Evolutionary conservation across 2,888 invertebrate genomes (phyloP).

Genomic region (Zootermopsis nevadensis): DNA sequence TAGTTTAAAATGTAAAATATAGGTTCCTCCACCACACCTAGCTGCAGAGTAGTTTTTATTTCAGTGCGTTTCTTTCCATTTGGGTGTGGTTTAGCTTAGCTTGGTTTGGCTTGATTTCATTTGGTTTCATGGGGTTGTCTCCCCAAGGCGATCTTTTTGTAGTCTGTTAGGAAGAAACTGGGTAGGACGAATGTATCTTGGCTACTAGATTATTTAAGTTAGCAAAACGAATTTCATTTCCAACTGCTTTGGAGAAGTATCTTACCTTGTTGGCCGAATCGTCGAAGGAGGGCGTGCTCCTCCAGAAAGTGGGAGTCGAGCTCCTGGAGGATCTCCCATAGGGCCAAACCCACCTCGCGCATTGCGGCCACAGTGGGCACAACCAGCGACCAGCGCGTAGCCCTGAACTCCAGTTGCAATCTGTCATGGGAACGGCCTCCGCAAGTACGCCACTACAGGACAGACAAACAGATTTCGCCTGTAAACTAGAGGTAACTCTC

Average conservation of each 20-base stretch:
- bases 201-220: no score
- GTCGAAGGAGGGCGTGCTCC: slow-evolving; percentile 60
- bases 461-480: no score
- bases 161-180: no score
- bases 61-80: no score
- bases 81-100: no score
- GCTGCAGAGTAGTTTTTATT: no score
- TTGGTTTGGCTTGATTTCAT: no score
- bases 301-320: slow-evolving; percentile 65
- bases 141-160: no score
- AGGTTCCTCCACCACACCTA: background rate
- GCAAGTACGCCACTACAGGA: slow-evolving; percentile 70
- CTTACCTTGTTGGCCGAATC: slow-evolving; percentile 56
- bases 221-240: background rate
- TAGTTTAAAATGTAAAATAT: background rate
- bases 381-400: slow-evolving; percentile 69
- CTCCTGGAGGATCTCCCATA: slow-evolving; percentile 70
- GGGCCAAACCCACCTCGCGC: slow-evolving; percentile 68
- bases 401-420: slow-evolving; percentile 70
- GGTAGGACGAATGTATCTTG: no score
- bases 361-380: slow-evolving; percentile 69
- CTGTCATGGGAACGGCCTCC: slow-evolving; percentile 71
- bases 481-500: no score
- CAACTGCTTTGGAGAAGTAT: background rate
- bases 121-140: no score